Evolutionary conservation across 2,888 invertebrate species (phyloP).

Genomic region (Mythimna pallens): DNA sequence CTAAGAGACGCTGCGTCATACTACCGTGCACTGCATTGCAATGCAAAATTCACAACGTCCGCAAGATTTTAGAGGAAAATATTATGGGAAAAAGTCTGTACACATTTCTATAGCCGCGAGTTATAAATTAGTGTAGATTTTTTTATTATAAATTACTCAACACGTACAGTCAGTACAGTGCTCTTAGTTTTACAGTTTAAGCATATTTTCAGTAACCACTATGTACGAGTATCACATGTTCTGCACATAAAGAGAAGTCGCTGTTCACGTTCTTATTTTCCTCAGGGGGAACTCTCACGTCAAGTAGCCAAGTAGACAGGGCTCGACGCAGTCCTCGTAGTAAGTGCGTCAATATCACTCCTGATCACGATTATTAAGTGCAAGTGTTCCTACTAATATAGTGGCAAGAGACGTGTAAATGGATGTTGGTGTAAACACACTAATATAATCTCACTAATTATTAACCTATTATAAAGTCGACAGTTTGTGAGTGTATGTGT

Average conservation of each 20-base stretch:
- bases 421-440: not conserved
- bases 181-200: not conserved
- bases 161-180: not conserved
- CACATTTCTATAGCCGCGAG: slow-evolving; percentile 10
- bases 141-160: not conserved
- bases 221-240: not conserved
- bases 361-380: slow-evolving; percentile 25
- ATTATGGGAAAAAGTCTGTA: slow-evolving; percentile 36
- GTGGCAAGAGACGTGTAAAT: not conserved
- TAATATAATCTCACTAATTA: too few species aligned
- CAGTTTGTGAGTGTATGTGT: too few species aligned
- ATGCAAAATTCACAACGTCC: slow-evolving; percentile 63
- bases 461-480: too few species aligned
- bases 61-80: slow-evolving; percentile 42
- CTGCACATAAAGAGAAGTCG: slow-evolving; percentile 5
- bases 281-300: slow-evolving; percentile 20
- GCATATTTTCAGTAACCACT: not conserved
- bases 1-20: slow-evolving; percentile 75
- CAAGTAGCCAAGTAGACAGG: slow-evolving; percentile 35
- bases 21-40: slow-evolving; percentile 76
- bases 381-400: slow-evolving; percentile 6
- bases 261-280: slow-evolving; percentile 29
- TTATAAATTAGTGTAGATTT: not conserved
- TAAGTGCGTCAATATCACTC: slow-evolving; percentile 42
- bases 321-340: slow-evolving; percentile 20